Evolutionary conservation across 35 echinoderm and acorn worm species (phyloP).

Genomic region (Antedon bifida): DNA sequence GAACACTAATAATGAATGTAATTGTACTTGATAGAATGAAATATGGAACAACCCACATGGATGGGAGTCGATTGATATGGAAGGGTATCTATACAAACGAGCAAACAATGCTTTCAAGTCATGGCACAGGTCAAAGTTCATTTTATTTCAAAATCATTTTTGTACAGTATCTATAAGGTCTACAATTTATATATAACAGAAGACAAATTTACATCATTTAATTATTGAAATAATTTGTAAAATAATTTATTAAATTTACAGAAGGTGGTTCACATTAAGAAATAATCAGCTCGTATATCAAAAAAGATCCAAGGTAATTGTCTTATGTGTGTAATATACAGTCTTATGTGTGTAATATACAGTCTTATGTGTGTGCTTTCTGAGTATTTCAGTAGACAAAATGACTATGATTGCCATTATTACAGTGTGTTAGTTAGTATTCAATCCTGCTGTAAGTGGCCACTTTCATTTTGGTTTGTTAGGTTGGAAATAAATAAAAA

Average conservation of each 20-base stretch:
- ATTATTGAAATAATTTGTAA: background rate
- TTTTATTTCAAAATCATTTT: background rate
- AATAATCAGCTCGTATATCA: constrained; percentile 86
- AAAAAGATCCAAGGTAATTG: constrained; percentile 92
- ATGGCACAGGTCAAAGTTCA: constrained; percentile 64
- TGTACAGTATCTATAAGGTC: background rate
- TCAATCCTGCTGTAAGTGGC: no score
- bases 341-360: no score
- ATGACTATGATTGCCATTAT: no score
- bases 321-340: no score
- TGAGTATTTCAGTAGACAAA: no score
- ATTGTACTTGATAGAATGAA: background rate
- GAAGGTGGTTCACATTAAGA: constrained; percentile 83
- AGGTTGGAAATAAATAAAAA: no score
- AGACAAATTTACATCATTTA: no score
- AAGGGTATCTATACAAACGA: constrained; percentile 90
- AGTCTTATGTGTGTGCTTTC: no score
- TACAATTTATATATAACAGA: no score
- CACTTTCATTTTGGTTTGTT: no score
- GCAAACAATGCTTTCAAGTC: constrained; percentile 89
- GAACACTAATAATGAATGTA: no score
- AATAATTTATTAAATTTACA: constrained; percentile 14
- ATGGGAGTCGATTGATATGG: constrained; percentile 25
- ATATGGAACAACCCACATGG: background rate
- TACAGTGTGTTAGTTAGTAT: no score